These are phyloP conservation scores for Macroglossus sobrinus DNA, from an alignment of 2,113 vertebrate genomes.

Conservation along the genomic window DNA sequence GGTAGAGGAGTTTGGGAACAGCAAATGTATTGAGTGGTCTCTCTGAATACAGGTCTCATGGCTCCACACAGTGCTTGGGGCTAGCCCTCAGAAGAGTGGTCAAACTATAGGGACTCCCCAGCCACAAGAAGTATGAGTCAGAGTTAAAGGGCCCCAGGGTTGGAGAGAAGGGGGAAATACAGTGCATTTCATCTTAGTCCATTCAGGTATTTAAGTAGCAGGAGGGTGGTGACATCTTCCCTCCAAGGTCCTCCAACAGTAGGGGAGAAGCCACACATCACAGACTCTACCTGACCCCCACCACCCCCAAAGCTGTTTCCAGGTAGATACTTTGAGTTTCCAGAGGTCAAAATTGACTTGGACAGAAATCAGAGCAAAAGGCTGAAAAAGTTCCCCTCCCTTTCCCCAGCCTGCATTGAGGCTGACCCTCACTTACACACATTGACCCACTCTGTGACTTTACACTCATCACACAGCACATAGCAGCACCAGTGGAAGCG, in stretches of 20 bases:
- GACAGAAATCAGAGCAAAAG: conserved; percentile 36
- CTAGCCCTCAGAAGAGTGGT: neutral
- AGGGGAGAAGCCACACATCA: neutral
- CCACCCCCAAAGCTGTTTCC: conserved; percentile 24
- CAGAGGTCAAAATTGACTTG: neutral
- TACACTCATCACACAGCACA: conserved; percentile 92
- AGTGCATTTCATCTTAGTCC: conserved; percentile 47
- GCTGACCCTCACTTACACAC: conserved; percentile 89
- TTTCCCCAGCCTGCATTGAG: neutral
- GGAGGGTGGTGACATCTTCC: neutral
- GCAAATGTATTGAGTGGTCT: neutral
- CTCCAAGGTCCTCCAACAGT: neutral
- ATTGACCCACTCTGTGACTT: conserved; percentile 92
- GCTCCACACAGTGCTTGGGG: neutral
- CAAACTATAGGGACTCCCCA: neutral
- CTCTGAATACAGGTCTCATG: neutral
- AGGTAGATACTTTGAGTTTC: conserved; percentile 18
- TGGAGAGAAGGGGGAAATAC: neutral
- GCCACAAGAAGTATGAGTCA: neutral
- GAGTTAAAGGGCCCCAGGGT: neutral
- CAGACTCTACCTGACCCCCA: neutral
- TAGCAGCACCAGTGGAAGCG: conserved; percentile 96
- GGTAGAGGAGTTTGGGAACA: neutral
- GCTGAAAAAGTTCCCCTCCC: neutral
- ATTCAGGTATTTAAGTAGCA: neutral